phyloP scores from a whole-genome alignment of 2,113 vertebrate genomes.

The Triplophysa rosa region DNA sequence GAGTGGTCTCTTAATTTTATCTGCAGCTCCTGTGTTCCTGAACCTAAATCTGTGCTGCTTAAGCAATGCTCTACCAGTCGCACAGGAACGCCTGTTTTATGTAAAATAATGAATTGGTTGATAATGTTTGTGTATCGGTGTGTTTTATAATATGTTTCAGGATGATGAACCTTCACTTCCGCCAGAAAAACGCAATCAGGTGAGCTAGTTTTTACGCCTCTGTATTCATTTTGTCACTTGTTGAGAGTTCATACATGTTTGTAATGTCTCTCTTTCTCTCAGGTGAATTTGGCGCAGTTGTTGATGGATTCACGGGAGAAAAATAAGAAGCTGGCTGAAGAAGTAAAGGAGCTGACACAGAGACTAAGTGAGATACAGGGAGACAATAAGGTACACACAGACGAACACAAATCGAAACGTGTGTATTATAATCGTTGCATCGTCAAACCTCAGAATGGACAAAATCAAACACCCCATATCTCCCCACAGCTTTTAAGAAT shows the following conservation, averaged over 20 bases:
- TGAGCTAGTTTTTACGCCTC: constrained; percentile 61
- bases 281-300: constrained; percentile 93
- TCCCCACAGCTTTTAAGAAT: constrained; percentile 86
- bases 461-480: not conserved
- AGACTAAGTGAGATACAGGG: constrained; percentile 90
- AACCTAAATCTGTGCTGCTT: too few relatives aligned
- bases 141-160: constrained; percentile 66
- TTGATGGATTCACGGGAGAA: constrained; percentile 86
- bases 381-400: constrained; percentile 89
- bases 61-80: too few relatives aligned
- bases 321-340: constrained; percentile 85
- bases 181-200: constrained; percentile 96
- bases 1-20: too few relatives aligned
- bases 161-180: constrained; percentile 94
- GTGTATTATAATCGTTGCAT: not conserved
- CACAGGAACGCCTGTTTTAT: too few relatives aligned
- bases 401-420: not conserved
- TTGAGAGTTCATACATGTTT: not conserved
- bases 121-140: not conserved
- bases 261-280: not conserved
- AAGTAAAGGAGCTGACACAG: constrained; percentile 92
- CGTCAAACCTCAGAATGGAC: not conserved
- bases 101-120: too few relatives aligned
- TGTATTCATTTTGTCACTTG: not conserved
- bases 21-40: too few relatives aligned